Evolutionary conservation across 2,797 vertebrate genomes (phyloP), one percentile per base, ranked within the genome.

Genomic region (Crypturellus tataupa): DNA sequence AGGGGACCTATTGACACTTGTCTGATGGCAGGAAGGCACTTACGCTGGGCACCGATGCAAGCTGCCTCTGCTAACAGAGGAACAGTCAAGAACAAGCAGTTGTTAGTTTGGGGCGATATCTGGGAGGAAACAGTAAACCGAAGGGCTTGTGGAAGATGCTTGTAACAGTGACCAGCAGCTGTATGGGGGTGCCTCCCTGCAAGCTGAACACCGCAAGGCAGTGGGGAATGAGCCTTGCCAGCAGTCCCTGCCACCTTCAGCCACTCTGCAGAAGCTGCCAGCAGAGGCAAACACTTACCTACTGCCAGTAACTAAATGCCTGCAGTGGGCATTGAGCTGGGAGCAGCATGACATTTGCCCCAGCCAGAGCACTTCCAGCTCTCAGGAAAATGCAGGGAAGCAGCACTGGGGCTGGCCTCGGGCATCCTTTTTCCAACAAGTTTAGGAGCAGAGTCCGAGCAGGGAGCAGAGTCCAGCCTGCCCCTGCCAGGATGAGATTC

Each of bases 1-100:
- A 95, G 94, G 91, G 76, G 59, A 76, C 88, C 94, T 87, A 95
- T 31, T 95, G 95, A 96, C 42, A 24, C 80, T 60, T 73, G 71
- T 53, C 94, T 89, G 89, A 49, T 13, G 14, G 82, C 62, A 23
- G 67, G 37, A 76, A 86, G 75, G 82, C 70, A 83, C 9, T 73
- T 69, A 39, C 47, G 70, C 56, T 37, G 56, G 0, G 40, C 79
- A 92, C 69, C 20, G n/a, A 73, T 78, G 96, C 68, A 86, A 76
- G 78, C 86, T 9, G 85, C 91, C 84, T 95, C 73, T 86, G 87
- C 94, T 93, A 83, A 71, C 67, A 92, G 79, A 91, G 33, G 17
- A 58, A 90, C 84, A 42, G 58, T 23, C 29, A 7, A 87, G 59
- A 90, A 70, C 58, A 46, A 2, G 33, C 51, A 79, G 5, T 42